A percentile compares a stretch with the other conserved stretches of the same genome.
phyloP scores from a whole-genome alignment of 2,797 vertebrate genomes.

The Lutjanus campechanus region DNA sequence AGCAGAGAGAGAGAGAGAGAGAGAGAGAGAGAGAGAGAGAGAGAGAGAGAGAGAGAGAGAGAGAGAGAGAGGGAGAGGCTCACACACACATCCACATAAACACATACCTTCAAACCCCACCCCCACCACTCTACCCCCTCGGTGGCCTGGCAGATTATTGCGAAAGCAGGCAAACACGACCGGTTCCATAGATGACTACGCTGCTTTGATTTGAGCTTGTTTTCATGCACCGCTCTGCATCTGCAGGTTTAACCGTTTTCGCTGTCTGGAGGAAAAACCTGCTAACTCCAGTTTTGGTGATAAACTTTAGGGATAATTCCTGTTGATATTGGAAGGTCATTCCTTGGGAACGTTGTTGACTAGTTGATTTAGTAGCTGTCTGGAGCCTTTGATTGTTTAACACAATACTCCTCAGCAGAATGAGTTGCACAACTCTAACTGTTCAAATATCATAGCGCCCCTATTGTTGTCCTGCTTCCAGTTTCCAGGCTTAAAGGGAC shows the following conservation, averaged over 20 bases:
- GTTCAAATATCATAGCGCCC: background rate
- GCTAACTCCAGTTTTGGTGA: background rate
- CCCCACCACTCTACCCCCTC: conserved; percentile 47
- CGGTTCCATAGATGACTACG: conserved; percentile 30
- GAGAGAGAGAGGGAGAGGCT: conserved; percentile 29
- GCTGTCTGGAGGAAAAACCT: background rate
- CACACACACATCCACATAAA: conserved; percentile 47
- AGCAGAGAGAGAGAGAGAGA: conserved; percentile 49
- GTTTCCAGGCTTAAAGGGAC: background rate
- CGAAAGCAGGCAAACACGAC: conserved; percentile 57
- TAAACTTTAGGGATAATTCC: background rate
- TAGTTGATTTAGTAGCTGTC: background rate
- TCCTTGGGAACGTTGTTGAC: background rate
- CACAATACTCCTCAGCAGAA: background rate
- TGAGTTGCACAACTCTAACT: background rate
- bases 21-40: conserved; percentile 36
- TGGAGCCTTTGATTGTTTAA: background rate
- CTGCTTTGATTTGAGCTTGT: conserved; percentile 58
- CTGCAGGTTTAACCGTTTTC: conserved; percentile 26
- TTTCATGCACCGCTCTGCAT: conserved; percentile 28
- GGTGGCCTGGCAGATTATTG: conserved; percentile 68
- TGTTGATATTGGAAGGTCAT: background rate
- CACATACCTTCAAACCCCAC: conserved; percentile 58
- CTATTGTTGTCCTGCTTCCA: background rate
- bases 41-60: conserved; percentile 31